Conservation (phyloP, 2,888 invertebrate genomes). For the Campoplex nolae region DNA sequence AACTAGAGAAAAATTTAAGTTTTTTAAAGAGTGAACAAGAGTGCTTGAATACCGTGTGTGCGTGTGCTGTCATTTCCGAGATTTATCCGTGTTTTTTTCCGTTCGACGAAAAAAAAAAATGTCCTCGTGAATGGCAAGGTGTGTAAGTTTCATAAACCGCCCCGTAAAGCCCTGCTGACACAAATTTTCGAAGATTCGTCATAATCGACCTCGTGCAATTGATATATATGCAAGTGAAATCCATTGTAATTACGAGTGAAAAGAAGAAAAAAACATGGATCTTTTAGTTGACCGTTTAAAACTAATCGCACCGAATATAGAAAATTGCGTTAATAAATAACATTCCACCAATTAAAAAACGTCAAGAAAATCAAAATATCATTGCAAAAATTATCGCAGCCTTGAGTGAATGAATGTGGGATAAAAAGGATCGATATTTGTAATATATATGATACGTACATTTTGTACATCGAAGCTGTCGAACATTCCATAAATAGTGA, state of each 20-base stretch:
- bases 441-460: not conserved
- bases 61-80: constrained; percentile 16
- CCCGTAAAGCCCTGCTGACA: constrained; percentile 54
- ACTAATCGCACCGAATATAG: constrained; percentile 2
- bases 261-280: constrained; percentile 44
- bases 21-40: not conserved
- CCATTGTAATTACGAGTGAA: not conserved
- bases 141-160: constrained; percentile 55
- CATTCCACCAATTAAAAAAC: constrained; percentile 3
- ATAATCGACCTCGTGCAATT: not conserved
- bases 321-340: constrained; percentile 28
- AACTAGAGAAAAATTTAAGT: not conserved
- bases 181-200: constrained; percentile 11
- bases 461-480: not conserved
- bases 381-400: not conserved
- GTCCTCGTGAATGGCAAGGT: constrained; percentile 65
- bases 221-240: not conserved
- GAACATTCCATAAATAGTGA: not conserved
- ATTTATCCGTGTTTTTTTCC: constrained; percentile 21
- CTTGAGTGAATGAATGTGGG: no score
- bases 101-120: constrained; percentile 47
- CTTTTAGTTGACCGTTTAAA: constrained; percentile 32
- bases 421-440: not conserved
- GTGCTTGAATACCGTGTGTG: constrained; percentile 5
- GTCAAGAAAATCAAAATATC: not conserved